phyloP scores from a whole-genome alignment of 2,113 vertebrate genomes.

The Geococcyx californianus region DNA sequence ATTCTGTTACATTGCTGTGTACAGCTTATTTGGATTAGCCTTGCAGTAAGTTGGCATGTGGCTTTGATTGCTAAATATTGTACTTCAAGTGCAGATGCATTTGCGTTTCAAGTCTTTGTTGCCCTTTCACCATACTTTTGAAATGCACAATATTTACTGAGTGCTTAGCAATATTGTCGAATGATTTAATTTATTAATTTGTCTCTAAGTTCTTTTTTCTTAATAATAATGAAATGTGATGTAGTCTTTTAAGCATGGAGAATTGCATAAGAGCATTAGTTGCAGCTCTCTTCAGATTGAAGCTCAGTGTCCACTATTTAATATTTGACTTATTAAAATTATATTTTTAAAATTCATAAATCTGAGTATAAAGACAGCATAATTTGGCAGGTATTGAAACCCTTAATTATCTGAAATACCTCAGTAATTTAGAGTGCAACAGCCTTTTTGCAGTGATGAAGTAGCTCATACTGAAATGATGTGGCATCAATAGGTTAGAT shows the following conservation, averaged over 20 bases:
- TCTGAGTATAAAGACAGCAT: background rate
- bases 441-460: background rate
- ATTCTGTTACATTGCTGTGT: background rate
- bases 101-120: background rate
- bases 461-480: background rate
- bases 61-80: background rate
- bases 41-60: background rate
- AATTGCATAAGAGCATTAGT: background rate
- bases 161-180: background rate
- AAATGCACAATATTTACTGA: background rate
- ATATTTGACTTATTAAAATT: background rate
- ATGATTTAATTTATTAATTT: background rate
- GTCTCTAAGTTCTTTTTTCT: background rate
- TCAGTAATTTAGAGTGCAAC: background rate
- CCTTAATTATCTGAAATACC: background rate
- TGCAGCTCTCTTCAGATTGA: background rate
- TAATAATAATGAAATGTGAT: background rate
- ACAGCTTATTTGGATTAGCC: background rate
- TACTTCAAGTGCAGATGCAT: background rate
- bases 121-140: constrained; percentile 10
- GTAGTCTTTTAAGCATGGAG: background rate
- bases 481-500: background rate
- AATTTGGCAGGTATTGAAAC: background rate
- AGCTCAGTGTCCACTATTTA: background rate
- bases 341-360: background rate